A percentile compares a stretch with the other conserved stretches of the same genome.
Conservation (phyloP, 1,140 invertebrate species). For the Phthorimaea operculella region DNA sequence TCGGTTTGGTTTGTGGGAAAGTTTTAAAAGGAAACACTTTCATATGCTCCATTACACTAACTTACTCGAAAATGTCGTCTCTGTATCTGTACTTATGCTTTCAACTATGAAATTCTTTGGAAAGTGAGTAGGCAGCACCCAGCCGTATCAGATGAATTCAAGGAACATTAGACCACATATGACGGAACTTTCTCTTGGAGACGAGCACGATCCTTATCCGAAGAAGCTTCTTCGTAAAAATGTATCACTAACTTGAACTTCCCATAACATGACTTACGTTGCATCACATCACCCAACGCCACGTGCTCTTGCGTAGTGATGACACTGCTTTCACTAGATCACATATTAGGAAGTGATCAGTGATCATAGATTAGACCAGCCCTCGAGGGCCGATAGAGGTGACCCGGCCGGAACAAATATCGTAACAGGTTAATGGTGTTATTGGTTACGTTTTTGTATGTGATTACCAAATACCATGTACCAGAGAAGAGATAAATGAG, state of each 20-base stretch:
- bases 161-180: background rate
- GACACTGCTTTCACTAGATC: slow-evolving; percentile 37
- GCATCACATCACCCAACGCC: background rate
- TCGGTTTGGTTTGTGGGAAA: too few species aligned
- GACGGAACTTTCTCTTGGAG: background rate
- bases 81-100: too few species aligned
- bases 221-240: background rate
- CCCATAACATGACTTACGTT: background rate
- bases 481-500: too few species aligned
- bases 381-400: background rate
- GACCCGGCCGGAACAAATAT: too few species aligned
- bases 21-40: too few species aligned
- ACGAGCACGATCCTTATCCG: slow-evolving; percentile 5
- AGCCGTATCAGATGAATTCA: background rate
- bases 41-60: too few species aligned
- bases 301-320: slow-evolving; percentile 6
- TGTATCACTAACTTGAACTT: background rate
- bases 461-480: too few species aligned
- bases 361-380: slow-evolving; percentile 5
- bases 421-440: too few species aligned
- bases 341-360: slow-evolving; percentile 26
- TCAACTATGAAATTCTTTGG: too few species aligned
- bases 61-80: too few species aligned
- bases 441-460: too few species aligned
- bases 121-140: background rate